phyloP scores from a whole-genome alignment of 1,140 invertebrate species.

The Heliconius eleuchia region DNA sequence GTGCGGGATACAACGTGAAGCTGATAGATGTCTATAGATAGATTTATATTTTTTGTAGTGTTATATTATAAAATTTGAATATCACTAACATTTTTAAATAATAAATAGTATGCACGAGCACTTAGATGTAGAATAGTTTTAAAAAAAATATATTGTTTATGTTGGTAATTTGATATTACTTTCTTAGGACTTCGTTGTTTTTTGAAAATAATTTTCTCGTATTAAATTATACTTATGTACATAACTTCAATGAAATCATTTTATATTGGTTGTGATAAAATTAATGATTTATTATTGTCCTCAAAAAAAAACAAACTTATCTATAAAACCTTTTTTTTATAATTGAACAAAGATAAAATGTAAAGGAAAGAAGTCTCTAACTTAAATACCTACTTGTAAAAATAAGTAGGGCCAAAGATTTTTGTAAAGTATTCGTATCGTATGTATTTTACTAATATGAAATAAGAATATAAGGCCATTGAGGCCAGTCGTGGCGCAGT shows the following conservation, averaged over 20 bases:
- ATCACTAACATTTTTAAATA: neutral
- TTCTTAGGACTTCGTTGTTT: neutral
- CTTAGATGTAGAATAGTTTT: neutral
- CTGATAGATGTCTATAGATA: neutral
- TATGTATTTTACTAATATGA: neutral
- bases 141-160: neutral
- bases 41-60: neutral
- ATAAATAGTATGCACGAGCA: neutral
- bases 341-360: neutral
- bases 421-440: neutral
- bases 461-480: neutral
- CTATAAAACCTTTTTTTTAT: too few relatives aligned
- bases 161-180: neutral
- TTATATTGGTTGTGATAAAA: constrained; percentile 4
- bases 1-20: too few relatives aligned
- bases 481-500: too few relatives aligned
- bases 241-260: neutral
- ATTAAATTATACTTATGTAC: neutral
- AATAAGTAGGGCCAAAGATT: constrained; percentile 1
- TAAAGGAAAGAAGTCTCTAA: too few relatives aligned
- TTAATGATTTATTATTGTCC: neutral
- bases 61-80: neutral
- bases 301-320: neutral
- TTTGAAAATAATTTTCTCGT: neutral
- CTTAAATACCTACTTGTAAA: neutral